These are phyloP conservation scores for Eretmochelys imbricata DNA, from an alignment of 2,113 vertebrate genomes.

Conservation along the genomic window DNA sequence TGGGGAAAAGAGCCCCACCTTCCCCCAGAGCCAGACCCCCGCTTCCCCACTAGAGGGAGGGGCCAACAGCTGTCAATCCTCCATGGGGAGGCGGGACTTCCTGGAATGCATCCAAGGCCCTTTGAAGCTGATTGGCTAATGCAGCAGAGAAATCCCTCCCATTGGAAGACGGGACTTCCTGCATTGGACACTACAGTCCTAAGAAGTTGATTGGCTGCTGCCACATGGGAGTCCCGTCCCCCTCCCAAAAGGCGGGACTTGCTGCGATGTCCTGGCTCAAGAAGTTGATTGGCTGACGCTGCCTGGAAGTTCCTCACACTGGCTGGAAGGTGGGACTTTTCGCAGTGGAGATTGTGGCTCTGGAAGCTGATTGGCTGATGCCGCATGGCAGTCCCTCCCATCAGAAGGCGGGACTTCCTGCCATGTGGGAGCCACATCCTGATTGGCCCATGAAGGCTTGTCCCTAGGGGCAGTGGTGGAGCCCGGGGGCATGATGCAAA, in stretches of 20 bases:
- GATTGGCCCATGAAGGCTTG: background rate
- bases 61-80: background rate
- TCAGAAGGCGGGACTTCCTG: background rate
- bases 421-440: background rate
- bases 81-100: background rate
- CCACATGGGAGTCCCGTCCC: slow-evolving; percentile 3
- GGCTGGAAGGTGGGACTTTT: background rate
- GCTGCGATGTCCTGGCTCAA: too few species aligned
- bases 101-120: background rate
- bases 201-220: background rate
- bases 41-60: background rate
- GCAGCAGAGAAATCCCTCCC: background rate
- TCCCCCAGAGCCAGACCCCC: background rate
- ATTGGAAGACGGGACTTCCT: background rate
- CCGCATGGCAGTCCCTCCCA: too few species aligned
- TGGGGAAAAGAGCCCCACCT: background rate
- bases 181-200: background rate
- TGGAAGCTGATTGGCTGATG: background rate
- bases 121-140: background rate
- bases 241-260: slow-evolving; percentile 30
- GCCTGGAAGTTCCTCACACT: slow-evolving; percentile 44
- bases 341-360: background rate
- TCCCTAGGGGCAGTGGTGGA: background rate
- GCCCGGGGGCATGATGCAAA: background rate
- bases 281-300: too few species aligned